These are phyloP conservation scores for Mamestra brassicae DNA, from an alignment of 2,888 invertebrate species.

Conservation along the genomic window DNA sequence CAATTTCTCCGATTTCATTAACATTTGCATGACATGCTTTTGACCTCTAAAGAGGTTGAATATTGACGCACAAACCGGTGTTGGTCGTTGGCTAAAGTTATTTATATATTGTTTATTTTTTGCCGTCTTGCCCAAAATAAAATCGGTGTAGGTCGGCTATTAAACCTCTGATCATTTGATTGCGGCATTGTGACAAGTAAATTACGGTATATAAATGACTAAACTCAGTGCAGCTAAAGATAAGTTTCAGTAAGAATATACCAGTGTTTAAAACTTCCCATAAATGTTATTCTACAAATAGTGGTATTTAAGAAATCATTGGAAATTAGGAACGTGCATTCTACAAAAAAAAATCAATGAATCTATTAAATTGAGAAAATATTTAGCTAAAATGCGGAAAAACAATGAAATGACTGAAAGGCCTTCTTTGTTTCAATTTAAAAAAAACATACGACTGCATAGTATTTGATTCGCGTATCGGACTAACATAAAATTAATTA, in stretches of 20 bases:
- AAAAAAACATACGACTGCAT: too few species aligned
- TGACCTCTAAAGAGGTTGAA: conserved; percentile 40
- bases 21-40: conserved; percentile 31
- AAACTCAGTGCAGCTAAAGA: too few species aligned
- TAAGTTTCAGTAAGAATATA: background rate
- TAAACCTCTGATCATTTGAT: background rate
- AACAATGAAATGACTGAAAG: background rate
- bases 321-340: background rate
- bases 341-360: background rate
- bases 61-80: conserved; percentile 37
- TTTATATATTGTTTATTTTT: background rate
- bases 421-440: background rate
- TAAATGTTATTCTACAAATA: background rate
- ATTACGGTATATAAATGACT: too few species aligned
- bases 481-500: background rate
- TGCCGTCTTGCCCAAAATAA: background rate
- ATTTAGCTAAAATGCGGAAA: background rate
- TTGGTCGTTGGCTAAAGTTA: background rate
- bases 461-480: background rate
- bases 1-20: conserved; percentile 37
- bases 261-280: background rate
- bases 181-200: background rate
- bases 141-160: background rate
- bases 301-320: background rate
- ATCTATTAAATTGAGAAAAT: background rate